phyloP scores from a whole-genome alignment of 2,888 invertebrate species.

The Mallateleia sp. region DNA sequence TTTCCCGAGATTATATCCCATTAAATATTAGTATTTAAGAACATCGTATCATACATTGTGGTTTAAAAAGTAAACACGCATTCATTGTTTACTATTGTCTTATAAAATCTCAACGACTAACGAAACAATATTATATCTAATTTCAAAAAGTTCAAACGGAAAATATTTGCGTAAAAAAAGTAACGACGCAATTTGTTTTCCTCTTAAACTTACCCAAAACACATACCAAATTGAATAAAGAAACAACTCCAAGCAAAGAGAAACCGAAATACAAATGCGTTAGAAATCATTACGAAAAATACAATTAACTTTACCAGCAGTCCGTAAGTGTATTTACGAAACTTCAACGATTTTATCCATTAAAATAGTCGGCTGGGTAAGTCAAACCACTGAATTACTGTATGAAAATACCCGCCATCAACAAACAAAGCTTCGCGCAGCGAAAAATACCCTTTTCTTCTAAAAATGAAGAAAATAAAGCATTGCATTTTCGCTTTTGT shows the following conservation, averaged over 20 bases:
- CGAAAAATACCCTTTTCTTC: constrained; percentile 18
- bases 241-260: not conserved
- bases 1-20: too few species aligned
- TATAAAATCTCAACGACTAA: too few species aligned
- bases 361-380: constrained; percentile 51
- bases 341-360: constrained; percentile 45
- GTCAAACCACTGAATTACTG: constrained; percentile 36
- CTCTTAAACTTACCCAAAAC: not conserved
- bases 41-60: too few species aligned
- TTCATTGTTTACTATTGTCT: too few species aligned
- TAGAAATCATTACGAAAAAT: constrained; percentile 12
- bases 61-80: too few species aligned
- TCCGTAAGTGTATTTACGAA: constrained; percentile 36
- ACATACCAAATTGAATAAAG: not conserved
- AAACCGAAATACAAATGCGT: not conserved
- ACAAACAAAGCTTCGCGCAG: constrained; percentile 32
- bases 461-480: constrained; percentile 27
- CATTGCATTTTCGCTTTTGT: constrained; percentile 19
- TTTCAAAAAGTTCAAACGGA: too few species aligned
- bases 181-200: not conserved
- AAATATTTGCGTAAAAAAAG: too few species aligned
- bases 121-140: too few species aligned
- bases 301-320: constrained; percentile 27
- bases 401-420: constrained; percentile 41
- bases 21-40: too few species aligned